phyloP scores from a whole-genome alignment of 1,140 invertebrate genomes.

The Pseudomyrmex sp. region DNA sequence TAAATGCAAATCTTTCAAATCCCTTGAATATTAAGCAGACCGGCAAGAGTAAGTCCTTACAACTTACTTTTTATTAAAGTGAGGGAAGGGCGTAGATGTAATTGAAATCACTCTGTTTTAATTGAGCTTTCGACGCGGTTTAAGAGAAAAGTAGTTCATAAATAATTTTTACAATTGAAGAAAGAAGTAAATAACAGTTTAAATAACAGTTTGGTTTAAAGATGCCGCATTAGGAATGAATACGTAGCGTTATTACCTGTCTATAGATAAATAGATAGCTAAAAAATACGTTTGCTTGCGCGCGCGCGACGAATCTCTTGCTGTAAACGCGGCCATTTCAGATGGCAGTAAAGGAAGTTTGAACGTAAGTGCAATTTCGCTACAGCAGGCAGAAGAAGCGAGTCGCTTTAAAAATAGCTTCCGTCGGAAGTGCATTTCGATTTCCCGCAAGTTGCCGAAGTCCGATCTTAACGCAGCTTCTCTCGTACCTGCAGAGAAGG shows the following conservation, averaged over 20 bases:
- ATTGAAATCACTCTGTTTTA: no score
- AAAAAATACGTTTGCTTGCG: constrained; percentile 27
- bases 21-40: no score
- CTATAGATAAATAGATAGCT: neutral
- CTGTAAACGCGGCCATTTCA: constrained; percentile 47
- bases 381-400: constrained; percentile 33
- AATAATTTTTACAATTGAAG: no score
- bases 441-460: constrained; percentile 54
- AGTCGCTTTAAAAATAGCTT: constrained; percentile 60
- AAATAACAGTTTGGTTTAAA: constrained; percentile 3
- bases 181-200: no score
- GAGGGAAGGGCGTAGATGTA: no score
- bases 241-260: neutral
- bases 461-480: constrained; percentile 54
- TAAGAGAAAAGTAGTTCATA: no score
- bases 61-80: no score
- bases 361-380: constrained; percentile 54
- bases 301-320: constrained; percentile 17
- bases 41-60: no score
- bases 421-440: constrained; percentile 55
- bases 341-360: constrained; percentile 48
- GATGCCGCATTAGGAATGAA: neutral
- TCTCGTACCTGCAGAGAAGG: constrained; percentile 41
- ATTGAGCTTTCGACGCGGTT: no score
- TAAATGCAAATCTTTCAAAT: no score